Evolutionary conservation across 2,113 vertebrate species (phyloP), one percentile per base, ranked within the genome.

Genomic region (Sylvia atricapilla): DNA sequence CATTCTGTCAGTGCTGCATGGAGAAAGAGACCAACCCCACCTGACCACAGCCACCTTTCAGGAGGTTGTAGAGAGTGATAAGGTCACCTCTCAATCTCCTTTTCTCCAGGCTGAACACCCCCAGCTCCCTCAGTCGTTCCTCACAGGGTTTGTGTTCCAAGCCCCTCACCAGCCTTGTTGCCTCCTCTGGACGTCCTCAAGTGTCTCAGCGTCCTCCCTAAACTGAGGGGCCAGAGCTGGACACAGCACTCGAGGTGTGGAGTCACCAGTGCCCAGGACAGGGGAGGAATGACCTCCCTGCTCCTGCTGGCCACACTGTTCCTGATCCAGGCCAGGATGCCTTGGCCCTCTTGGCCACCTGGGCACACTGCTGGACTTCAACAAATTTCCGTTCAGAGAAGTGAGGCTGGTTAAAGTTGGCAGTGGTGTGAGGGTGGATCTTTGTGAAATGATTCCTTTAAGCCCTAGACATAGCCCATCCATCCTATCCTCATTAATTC

Each of bases 131-230:
- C 49, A 53, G 49, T 1, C 0, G 0, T 41, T 72, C 49, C 37
- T 53, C 37, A 53, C 8, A 24, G 49, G 15, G 9, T 2, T 43
- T 20, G 50, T 53, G 37, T 14, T 41, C 37, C 37, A 1, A 24
- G 30, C 28, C 28, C 69, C 12, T 72, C 69, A 10, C 10, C 69
- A 41, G 50, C 37, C 37, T 41, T 4, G 3, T 19, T 53, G 50
- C 50, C 5, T 24, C 9, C 50, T 33, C 50, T 53, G 69, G 37
- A 72, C 0, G 0, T 0, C 1, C 37, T 41, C 21, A 4, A 24
- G 21, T 0, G 0, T 72, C 28, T 72, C 50, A 14, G 19, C 0
- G 3, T 53, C 50, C 68, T 43, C 33, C 69, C 50, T 4, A 25
- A 41, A 33, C 30, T 55, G 30, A 25, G 37, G 12, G 50, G 2